phyloP scores from a whole-genome alignment of 2,888 invertebrate species.

The Crematogaster levior region DNA sequence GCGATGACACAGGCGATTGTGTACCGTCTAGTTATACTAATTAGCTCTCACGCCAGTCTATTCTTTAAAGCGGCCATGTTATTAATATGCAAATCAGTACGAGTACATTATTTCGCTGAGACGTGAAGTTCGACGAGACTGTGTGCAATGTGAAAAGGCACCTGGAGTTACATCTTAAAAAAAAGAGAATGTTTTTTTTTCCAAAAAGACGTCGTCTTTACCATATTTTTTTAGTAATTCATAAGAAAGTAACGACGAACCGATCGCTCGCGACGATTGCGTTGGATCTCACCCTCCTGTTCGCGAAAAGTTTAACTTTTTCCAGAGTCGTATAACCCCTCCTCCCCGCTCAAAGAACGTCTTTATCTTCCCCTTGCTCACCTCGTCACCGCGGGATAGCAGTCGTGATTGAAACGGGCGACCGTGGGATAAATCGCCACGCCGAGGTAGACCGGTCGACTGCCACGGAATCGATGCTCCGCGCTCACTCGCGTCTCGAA shows the following conservation, averaged over 20 bases:
- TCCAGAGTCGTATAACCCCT: too few species aligned
- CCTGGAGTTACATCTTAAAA: background rate
- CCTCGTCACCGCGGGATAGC: conserved; percentile 92
- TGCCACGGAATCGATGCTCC: conserved; percentile 86
- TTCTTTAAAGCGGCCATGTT: conserved; percentile 28
- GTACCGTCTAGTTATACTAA: conserved; percentile 47
- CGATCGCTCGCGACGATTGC: background rate
- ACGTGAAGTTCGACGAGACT: background rate
- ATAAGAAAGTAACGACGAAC: background rate
- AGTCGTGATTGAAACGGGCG: conserved; percentile 94
- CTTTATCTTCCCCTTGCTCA: conserved; percentile 77
- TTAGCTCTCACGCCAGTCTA: conserved; percentile 24
- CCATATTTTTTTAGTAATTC: too few species aligned
- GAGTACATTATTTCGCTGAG: background rate
- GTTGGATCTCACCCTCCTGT: background rate
- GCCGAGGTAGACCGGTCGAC: conserved; percentile 88
- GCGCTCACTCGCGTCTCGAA: conserved; percentile 89
- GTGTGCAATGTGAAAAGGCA: background rate
- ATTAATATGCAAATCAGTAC: conserved; percentile 47
- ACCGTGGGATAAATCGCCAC: conserved; percentile 92
- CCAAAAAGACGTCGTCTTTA: background rate
- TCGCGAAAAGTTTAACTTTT: background rate
- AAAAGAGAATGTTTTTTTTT: background rate
- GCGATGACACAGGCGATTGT: conserved; percentile 39
- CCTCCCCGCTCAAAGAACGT: background rate